Base-by-base conservation (phyloP, 2,797 vertebrate genomes). In the Artibeus jamaicensis region DNA sequence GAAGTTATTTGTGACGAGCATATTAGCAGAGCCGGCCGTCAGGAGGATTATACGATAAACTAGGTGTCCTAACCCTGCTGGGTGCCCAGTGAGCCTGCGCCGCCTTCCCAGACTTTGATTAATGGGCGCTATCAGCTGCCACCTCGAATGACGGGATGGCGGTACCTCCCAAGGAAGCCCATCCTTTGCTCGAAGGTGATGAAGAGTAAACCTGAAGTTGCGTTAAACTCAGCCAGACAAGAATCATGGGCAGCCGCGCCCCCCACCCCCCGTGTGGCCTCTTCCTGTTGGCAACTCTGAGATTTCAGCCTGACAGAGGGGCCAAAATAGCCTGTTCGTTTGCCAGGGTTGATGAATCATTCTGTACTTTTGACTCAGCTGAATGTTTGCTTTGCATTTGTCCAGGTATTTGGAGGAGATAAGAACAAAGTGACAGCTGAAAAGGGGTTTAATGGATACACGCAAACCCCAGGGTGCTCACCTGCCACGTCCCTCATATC, bases 261-360 rank as follows among this genome's bases (percentile, higher is more conserved):
- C 16, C 74, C 10, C 29, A n/a, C n/a, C n/a, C n/a, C n/a, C n/a
- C n/a, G n/a, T n/a, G n/a, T n/a, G n/a, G n/a, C n/a, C n/a, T n/a
- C 67, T 98, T 97, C 90, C 84, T 98, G 98, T 98, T 97, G 97
- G 98, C 96, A 89, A 94, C 97, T 97, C 90, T 39, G 62, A 97
- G 98, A 97, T 95, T 78, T 62, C 76, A 89, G 94, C 95, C 97
- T 96, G 94, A 88, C 57, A 76, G 39, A 96, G 97, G 97, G 97
- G 86, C 97, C 98, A 97, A 96, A 96, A 96, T 67, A n/a, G 50
- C 46, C 86, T 94, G 94, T 98, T 99, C 98, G 98, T 98, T 99
- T 99, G 98, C 98, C 97, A 96, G 98, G 98, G 96, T 97, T 98
- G 98, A 99, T 99, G 98, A 99, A 99, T 99, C 98, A 99, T 99